Evolutionary conservation across 2,113 vertebrate genomes (phyloP).

Genomic region (Leptocoma aspasia): DNA sequence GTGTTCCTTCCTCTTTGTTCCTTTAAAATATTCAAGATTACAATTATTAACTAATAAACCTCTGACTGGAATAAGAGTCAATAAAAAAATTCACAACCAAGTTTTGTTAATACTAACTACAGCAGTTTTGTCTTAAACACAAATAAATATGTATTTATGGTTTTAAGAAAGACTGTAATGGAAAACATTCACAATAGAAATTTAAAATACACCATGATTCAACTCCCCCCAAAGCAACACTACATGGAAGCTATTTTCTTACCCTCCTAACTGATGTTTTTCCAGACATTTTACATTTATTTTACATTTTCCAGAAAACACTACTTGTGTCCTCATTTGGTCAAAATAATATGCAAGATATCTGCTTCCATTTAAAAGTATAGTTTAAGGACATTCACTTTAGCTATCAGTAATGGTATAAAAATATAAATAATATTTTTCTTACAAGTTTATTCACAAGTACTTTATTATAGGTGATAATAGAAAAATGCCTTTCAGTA

Average conservation of each 20-base stretch:
- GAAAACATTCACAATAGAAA: not conserved
- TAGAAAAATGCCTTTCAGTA: not conserved
- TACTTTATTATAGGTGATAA: not conserved
- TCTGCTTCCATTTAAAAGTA: not conserved
- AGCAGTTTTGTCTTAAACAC: not conserved
- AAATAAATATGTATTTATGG: not conserved
- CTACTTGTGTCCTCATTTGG: not conserved
- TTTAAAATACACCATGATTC: not conserved
- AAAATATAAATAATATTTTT: not conserved
- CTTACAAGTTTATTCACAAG: not conserved
- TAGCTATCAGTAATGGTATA: not conserved
- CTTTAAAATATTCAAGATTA: not conserved
- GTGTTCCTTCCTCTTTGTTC: not conserved
- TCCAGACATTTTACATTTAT: slow-evolving; percentile 15
- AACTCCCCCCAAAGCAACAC: not conserved
- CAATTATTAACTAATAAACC: not conserved
- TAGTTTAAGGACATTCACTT: not conserved
- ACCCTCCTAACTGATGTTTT: not conserved
- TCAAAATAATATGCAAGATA: not conserved
- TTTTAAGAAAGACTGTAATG: not conserved
- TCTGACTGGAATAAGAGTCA: not conserved
- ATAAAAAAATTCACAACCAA: not conserved
- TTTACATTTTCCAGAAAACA: slow-evolving; percentile 1
- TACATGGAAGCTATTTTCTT: not conserved
- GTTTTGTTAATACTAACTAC: not conserved